Evolutionary conservation across 2,113 vertebrate genomes (phyloP), one percentile per base, ranked within the genome.

Genomic region (Machaerirhynchus nigripectus): DNA sequence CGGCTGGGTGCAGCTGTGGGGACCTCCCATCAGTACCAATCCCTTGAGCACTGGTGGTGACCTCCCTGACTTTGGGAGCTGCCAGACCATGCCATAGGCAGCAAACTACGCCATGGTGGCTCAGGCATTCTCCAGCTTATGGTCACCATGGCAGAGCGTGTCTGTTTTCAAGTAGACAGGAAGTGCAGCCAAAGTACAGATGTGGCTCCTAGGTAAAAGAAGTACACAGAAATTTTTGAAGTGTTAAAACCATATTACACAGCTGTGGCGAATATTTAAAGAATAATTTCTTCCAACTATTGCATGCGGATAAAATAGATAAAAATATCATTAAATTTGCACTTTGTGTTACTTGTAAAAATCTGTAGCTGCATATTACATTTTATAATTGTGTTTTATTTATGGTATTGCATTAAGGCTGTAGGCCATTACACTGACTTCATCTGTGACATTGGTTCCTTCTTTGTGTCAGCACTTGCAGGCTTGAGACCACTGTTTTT

Each of bases 71-170:
- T 22, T 13, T 31, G 44, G 49, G 44, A 60, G 42, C 35, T 33
- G 37, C 42, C 2, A 9, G 46, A 33, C 13, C 31, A 3, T 5
- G 16, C 20, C 4, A 26, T 20, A 11, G 18, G 24, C 39, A 44
- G 44, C 28, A 50, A 4, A 31, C 19, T 7, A 39, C 2, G 0
- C 5, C 15, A 4, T 11, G 9, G 30, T 56, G 6, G 21, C 42
- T 57, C 0, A 0, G 42, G 30, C 24, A 16, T 8, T 7, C 70
- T 23, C 21, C 3, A 6, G 15, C 10, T 42, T 8, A 5, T 3
- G 5, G n/a, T 15, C 10, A 5, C 44, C 0, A 0, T 4, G 1
- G 26, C 35, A 64, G 19, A 35, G 9, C 0, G 0, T 12, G 21
- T 5, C 21, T 22, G 4, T 4, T 0, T 16, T 46, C n/a, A 9